phyloP scores from a whole-genome alignment of 2,113 vertebrate genomes.

The Lutjanus erythropterus region DNA sequence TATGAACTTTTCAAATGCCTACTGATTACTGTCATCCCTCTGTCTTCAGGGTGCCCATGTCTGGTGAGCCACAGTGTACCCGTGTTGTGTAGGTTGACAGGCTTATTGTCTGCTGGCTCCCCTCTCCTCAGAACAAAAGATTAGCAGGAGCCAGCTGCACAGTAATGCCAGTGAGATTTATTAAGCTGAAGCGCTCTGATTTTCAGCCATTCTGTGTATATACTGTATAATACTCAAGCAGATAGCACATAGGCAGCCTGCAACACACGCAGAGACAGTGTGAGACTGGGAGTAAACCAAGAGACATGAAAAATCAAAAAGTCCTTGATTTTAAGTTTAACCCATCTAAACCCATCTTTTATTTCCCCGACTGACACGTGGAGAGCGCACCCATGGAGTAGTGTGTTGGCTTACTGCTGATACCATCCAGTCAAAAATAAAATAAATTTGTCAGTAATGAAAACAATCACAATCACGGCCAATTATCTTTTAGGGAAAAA shows the following conservation, averaged over 20 bases:
- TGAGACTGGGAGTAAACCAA: not conserved
- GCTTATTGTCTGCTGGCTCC: constrained; percentile 32
- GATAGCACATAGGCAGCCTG: not conserved
- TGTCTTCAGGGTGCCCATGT: constrained; percentile 12
- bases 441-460: not conserved
- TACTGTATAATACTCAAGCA: not conserved
- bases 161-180: constrained; percentile 38
- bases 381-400: not conserved
- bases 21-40: constrained; percentile 27
- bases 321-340: no score
- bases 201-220: constrained; percentile 2
- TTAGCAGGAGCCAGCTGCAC: constrained; percentile 55
- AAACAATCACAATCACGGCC: not conserved
- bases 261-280: not conserved
- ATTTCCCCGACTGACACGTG: not conserved
- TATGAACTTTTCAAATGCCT: constrained; percentile 33
- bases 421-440: not conserved
- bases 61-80: constrained; percentile 6
- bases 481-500: not conserved
- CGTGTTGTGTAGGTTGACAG: constrained; percentile 26
- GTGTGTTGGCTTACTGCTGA: not conserved
- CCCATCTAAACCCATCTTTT: not conserved
- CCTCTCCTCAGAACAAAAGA: constrained; percentile 40
- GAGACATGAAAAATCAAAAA: not conserved
- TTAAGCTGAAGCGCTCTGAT: constrained; percentile 24